Percentiles rank a stretch among this genome's conserved stretches.
Conservation (phyloP, 2,113 vertebrate species). For the Pristiophorus japonicus region DNA sequence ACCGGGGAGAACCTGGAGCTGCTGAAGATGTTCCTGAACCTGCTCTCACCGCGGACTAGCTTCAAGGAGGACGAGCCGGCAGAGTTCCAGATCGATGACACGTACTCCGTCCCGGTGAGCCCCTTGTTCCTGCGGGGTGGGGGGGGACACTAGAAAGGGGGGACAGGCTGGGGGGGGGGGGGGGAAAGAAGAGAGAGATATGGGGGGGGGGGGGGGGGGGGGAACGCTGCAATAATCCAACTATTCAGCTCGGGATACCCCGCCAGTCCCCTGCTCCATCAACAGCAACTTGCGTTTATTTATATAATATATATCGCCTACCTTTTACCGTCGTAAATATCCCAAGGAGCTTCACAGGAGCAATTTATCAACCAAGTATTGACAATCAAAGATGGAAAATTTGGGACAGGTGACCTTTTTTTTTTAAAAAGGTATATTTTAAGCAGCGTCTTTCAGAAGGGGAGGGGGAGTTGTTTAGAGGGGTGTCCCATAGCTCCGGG, state of each 20-base stretch:
- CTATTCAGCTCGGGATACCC: not conserved
- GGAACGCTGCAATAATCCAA: not conserved
- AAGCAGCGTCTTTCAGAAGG: too few relatives aligned
- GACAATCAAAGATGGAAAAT: not conserved
- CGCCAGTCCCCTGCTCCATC: too few relatives aligned
- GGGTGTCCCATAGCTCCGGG: too few relatives aligned
- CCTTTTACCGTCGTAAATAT: not conserved
- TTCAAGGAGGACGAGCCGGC: conserved; percentile 92
- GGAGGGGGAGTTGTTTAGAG: not conserved
- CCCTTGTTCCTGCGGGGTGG: too few relatives aligned
- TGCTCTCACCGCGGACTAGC: conserved; percentile 88
- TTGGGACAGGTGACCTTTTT: not conserved
- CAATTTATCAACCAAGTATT: not conserved
- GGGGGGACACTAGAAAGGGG: not conserved
- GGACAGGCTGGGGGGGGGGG: too few relatives aligned
- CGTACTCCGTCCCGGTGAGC: conserved; percentile 95
- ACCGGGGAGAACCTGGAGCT: conserved; percentile 92
- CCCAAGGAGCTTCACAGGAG: not conserved
- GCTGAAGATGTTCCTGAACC: conserved; percentile 97
- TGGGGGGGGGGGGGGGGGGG: too few relatives aligned
- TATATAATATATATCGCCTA: too few relatives aligned
- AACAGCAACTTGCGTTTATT: not conserved
- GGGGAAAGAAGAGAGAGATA: too few relatives aligned
- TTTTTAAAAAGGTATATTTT: too few relatives aligned
- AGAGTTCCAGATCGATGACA: conserved; percentile 97